phyloP scores from a whole-genome alignment of 1,140 invertebrate species.

The Heliconius nattereri region DNA sequence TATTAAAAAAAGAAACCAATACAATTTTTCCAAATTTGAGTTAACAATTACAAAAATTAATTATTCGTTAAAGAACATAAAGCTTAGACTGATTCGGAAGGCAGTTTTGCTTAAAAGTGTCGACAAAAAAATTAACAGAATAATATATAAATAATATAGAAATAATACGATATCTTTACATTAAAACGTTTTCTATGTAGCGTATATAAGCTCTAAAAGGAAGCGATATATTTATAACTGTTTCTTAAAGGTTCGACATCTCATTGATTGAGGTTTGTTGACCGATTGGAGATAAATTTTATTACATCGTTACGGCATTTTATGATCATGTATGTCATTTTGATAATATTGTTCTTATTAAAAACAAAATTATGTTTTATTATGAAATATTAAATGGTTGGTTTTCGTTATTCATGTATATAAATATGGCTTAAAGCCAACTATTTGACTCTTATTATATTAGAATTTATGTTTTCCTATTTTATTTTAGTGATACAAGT shows the following conservation, averaged over 20 bases:
- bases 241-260: slow-evolving; percentile 16
- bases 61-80: neutral
- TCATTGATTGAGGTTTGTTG: slow-evolving; percentile 27
- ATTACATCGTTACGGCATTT: slow-evolving; percentile 17
- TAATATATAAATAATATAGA: neutral
- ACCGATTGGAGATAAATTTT: slow-evolving; percentile 23
- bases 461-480: neutral
- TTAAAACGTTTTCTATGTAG: neutral
- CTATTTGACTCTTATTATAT: neutral
- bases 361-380: slow-evolving; percentile 17
- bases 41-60: too few species aligned
- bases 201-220: neutral
- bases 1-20: too few species aligned
- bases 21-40: too few species aligned
- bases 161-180: neutral
- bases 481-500: slow-evolving; percentile 31
- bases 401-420: slow-evolving; percentile 35
- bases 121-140: too few species aligned
- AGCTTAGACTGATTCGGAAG: neutral
- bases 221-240: neutral
- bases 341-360: slow-evolving; percentile 19
- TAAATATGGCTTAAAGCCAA: slow-evolving; percentile 53
- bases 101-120: too few species aligned
- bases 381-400: slow-evolving; percentile 28
- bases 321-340: slow-evolving; percentile 14